A percentile compares a stretch with the other conserved stretches of the same genome.
phyloP scores from a whole-genome alignment of 2,888 invertebrate species.

The Tachystola acroxantha region DNA sequence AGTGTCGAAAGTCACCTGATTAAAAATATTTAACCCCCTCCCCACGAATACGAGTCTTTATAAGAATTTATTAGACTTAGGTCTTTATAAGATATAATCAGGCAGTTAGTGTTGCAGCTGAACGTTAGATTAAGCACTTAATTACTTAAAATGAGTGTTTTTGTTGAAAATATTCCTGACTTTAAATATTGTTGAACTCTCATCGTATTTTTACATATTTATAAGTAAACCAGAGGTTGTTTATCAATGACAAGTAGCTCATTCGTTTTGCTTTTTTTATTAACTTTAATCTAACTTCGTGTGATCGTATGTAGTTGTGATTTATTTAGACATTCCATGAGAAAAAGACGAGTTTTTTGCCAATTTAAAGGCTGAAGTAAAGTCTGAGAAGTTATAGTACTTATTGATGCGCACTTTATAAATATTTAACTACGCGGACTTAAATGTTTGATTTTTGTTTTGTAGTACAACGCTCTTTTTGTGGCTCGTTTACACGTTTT shows the following conservation, averaged over 20 bases:
- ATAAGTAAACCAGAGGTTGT: slow-evolving; percentile 30
- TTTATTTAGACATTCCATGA: slow-evolving; percentile 67
- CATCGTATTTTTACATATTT: slow-evolving; percentile 37
- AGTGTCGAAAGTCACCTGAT: no score
- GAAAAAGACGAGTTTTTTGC: slow-evolving; percentile 54
- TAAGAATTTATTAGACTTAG: slow-evolving; percentile 6
- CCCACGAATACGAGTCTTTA: neutral
- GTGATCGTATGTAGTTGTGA: slow-evolving; percentile 53
- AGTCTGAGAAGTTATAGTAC: slow-evolving; percentile 49
- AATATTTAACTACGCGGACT: slow-evolving; percentile 29
- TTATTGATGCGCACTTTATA: slow-evolving; percentile 17
- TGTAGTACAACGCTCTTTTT: slow-evolving; percentile 61
- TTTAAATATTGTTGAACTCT: slow-evolving; percentile 63
- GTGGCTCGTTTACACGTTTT: slow-evolving; percentile 40
- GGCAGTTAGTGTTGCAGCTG: slow-evolving; percentile 22
- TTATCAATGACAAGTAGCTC: slow-evolving; percentile 30
- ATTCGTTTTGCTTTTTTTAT: slow-evolving; percentile 20
- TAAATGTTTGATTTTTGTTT: slow-evolving; percentile 31
- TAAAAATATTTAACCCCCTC: no score
- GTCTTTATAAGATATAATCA: slow-evolving; percentile 12
- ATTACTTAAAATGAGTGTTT: slow-evolving; percentile 26
- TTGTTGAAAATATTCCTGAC: slow-evolving; percentile 51
- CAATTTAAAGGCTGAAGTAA: slow-evolving; percentile 55
- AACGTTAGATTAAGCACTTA: slow-evolving; percentile 15
- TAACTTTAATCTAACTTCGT: slow-evolving; percentile 17